Evolutionary conservation across 2,797 vertebrate genomes (phyloP).

Genomic region (Alfaro cultratus): DNA sequence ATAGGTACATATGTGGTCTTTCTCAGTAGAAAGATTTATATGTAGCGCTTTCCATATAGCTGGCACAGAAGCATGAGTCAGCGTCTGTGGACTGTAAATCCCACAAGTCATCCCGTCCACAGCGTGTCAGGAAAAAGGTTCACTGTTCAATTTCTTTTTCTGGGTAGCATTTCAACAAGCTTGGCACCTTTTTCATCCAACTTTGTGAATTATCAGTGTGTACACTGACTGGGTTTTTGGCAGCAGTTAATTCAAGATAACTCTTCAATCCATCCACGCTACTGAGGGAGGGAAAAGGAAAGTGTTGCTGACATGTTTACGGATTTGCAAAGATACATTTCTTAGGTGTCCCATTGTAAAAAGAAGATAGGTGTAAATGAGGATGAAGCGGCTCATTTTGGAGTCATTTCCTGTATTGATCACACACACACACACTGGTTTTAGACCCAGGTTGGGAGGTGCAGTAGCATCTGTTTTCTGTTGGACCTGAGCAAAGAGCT

Average conservation of each 20-base stretch:
- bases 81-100: slow-evolving; percentile 32
- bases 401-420: background rate
- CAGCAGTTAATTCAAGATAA: slow-evolving; percentile 16
- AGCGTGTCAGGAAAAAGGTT: background rate
- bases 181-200: slow-evolving; percentile 10
- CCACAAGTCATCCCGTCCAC: slow-evolving; percentile 16
- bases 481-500: background rate
- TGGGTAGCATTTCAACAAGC: slow-evolving; percentile 18
- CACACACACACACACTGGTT: background rate
- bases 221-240: slow-evolving; percentile 26
- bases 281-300: background rate
- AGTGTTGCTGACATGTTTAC: background rate
- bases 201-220: slow-evolving; percentile 16
- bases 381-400: background rate
- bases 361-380: background rate
- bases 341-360: background rate
- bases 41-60: slow-evolving; percentile 24
- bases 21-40: slow-evolving; percentile 22
- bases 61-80: slow-evolving; percentile 16
- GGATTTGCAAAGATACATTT: background rate
- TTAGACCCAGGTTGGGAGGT: background rate
- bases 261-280: background rate
- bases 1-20: slow-evolving; percentile 7
- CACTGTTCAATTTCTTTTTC: slow-evolving; percentile 2
- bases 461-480: background rate